Evolutionary conservation across 2,888 invertebrate species (phyloP).

Genomic region (Oasisia sp.): DNA sequence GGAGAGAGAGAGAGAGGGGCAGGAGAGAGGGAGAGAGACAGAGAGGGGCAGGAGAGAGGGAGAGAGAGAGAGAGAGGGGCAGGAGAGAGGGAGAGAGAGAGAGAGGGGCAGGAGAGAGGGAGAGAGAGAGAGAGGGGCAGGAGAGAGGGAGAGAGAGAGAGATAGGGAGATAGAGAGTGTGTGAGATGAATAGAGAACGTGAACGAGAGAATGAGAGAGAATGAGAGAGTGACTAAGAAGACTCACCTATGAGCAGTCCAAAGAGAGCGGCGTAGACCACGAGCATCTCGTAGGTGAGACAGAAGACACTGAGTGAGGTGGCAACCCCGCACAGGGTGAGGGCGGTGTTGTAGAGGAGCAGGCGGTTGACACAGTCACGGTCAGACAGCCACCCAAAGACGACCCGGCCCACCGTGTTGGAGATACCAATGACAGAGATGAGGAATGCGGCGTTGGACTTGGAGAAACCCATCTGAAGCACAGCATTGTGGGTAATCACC

Average conservation of each 20-base stretch:
- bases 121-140: too few species aligned
- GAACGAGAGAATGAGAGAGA: too few species aligned
- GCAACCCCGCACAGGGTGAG: conserved; percentile 88
- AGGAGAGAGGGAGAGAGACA: too few species aligned
- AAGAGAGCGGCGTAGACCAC: conserved; percentile 75
- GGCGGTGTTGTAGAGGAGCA: conserved; percentile 88
- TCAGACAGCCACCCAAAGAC: conserved; percentile 66
- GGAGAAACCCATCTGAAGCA: conserved; percentile 43
- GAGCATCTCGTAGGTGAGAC: conserved; percentile 78
- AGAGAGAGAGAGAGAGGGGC: too few species aligned
- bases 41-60: too few species aligned
- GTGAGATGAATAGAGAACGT: too few species aligned
- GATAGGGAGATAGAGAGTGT: too few species aligned
- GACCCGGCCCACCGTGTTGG: conserved; percentile 92
- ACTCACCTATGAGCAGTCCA: conserved; percentile 62
- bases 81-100: too few species aligned
- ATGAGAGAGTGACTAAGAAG: background rate
- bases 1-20: too few species aligned
- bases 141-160: too few species aligned
- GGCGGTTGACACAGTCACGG: conserved; percentile 81
- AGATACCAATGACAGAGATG: conserved; percentile 88
- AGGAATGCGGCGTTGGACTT: conserved; percentile 73
- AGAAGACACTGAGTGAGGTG: conserved; percentile 83
- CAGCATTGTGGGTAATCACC: background rate
- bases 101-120: too few species aligned